Percentiles rank a stretch among this genome's conserved stretches.
These are phyloP conservation scores for Drosophila sturtevanti DNA, from an alignment of 1,140 invertebrate genomes.

Conservation along the genomic window DNA sequence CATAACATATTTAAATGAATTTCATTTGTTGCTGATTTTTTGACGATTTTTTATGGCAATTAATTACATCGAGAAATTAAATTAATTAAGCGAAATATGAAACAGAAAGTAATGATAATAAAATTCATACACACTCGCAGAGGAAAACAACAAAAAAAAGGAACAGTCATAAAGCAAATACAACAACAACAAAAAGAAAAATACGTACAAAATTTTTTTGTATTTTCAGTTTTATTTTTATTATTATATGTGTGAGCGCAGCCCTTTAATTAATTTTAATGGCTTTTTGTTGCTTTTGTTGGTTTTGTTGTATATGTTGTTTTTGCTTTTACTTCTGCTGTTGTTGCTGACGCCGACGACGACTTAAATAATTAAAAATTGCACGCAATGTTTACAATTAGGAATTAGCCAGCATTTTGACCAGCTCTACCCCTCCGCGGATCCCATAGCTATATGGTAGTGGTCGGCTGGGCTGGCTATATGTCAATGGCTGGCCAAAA, in stretches of 20 bases:
- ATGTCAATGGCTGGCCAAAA: constrained; percentile 26
- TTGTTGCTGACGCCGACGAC: constrained; percentile 36
- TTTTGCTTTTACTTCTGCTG: constrained; percentile 10
- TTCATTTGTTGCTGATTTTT: constrained; percentile 39
- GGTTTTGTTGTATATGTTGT: constrained; percentile 35
- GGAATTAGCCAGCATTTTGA: constrained; percentile 65
- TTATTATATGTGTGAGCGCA: constrained; percentile 25
- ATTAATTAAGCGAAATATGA: constrained; percentile 76
- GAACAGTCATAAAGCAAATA: constrained; percentile 44
- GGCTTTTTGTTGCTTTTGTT: constrained; percentile 49
- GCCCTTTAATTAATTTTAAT: constrained; percentile 81
- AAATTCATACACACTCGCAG: constrained; percentile 45
- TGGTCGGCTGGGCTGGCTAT: constrained; percentile 23
- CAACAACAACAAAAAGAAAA: constrained; percentile 64
- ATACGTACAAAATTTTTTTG: constrained; percentile 40
- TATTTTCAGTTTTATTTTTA: neutral
- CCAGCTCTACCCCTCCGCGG: constrained; percentile 19
- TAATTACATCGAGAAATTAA: constrained; percentile 72
- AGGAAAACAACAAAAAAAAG: neutral
- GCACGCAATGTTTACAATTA: constrained; percentile 82
- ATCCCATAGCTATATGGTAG: neutral
- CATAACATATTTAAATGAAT: constrained; percentile 31
- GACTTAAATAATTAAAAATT: constrained; percentile 82
- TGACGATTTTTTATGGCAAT: constrained; percentile 72
- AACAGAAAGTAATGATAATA: constrained; percentile 40